Percentiles rank a stretch among this genome's conserved stretches.
Conservation (phyloP, 2,888 invertebrate species). For the Carpatolechia fugitivella region DNA sequence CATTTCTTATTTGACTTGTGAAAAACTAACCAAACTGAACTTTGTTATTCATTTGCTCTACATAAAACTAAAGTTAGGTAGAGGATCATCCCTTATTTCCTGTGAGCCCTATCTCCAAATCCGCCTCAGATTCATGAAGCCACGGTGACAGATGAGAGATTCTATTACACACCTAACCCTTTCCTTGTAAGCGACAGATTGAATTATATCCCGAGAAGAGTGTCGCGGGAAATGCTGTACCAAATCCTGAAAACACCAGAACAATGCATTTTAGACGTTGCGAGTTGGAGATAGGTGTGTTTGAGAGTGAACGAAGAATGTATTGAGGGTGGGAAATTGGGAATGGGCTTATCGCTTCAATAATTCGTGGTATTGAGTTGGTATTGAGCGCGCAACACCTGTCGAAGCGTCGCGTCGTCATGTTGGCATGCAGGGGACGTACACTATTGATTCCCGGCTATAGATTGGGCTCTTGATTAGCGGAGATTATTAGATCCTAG, state of each 20-base stretch:
- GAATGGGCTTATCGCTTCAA: not conserved
- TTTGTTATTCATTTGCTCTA: too few species aligned
- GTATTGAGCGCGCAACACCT: not conserved
- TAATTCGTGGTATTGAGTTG: constrained; percentile 1
- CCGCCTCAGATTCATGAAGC: constrained; percentile 4
- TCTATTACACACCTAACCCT: constrained; percentile 23
- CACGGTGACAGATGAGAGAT: constrained; percentile 17
- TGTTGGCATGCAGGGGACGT: not conserved
- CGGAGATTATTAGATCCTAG: constrained; percentile 6
- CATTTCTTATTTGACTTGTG: too few species aligned
- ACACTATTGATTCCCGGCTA: not conserved
- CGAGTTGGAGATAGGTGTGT: not conserved
- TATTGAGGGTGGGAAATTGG: not conserved
- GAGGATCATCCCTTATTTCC: too few species aligned
- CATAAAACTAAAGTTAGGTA: too few species aligned
- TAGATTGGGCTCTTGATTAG: constrained; percentile 3
- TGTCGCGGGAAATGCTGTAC: not conserved
- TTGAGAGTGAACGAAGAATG: not conserved
- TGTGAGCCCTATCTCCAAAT: not conserved
- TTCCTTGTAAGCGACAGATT: constrained; percentile 30
- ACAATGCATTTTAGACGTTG: not conserved
- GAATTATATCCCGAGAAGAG: constrained; percentile 33
- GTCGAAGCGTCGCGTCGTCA: not conserved
- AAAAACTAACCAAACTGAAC: too few species aligned
- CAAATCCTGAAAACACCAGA: not conserved